Conservation (phyloP, 2,797 vertebrate genomes). For the Fringilla coelebs region DNA sequence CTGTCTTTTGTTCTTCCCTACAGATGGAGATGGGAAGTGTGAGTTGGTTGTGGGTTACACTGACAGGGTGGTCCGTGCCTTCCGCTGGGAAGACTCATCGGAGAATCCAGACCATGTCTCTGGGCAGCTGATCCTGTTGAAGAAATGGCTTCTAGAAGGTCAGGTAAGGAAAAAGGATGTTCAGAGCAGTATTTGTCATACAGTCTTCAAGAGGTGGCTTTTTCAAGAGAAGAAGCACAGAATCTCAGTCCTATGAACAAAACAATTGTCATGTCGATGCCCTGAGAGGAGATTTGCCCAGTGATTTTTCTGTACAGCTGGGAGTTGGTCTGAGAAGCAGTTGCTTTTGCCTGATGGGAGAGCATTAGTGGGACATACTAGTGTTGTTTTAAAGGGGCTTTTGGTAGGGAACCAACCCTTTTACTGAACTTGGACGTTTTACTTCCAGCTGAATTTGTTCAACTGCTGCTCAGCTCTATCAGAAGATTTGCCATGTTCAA, state of each 20-base stretch:
- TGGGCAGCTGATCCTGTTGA: conserved; percentile 90
- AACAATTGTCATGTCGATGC: background rate
- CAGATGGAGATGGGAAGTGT: conserved; percentile 91
- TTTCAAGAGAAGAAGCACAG: background rate
- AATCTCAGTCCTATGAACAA: background rate
- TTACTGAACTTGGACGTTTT: background rate
- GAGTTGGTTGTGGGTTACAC: conserved; percentile 97
- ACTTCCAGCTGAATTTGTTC: background rate
- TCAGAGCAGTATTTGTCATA: background rate
- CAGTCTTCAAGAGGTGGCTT: background rate
- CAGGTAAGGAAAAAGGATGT: conserved; percentile 79
- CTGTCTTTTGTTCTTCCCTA: background rate
- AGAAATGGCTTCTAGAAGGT: conserved; percentile 97
- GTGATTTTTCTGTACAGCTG: background rate
- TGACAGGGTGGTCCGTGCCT: conserved; percentile 94
- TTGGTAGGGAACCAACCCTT: background rate
- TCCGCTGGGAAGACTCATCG: conserved; percentile 89
- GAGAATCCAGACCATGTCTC: conserved; percentile 79
- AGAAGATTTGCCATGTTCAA: background rate
- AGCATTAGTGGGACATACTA: background rate
- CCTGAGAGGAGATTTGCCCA: background rate
- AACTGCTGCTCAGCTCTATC: background rate
- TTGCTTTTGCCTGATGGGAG: background rate
- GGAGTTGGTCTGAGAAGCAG: background rate
- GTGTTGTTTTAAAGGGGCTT: background rate